These are phyloP conservation scores for Spisula solida DNA, from an alignment of 2,888 invertebrate species.

Conservation along the genomic window DNA sequence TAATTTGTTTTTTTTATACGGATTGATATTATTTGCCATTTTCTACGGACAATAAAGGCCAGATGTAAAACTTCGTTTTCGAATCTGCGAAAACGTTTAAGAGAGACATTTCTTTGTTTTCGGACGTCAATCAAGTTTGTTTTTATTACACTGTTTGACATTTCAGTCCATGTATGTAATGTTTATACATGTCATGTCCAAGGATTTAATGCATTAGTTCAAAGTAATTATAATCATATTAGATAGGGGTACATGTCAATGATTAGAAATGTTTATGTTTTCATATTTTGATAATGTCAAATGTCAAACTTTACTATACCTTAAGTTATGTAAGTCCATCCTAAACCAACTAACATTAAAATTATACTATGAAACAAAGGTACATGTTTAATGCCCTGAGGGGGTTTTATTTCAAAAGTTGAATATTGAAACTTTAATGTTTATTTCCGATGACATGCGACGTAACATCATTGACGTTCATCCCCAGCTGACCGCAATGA, in stretches of 20 bases:
- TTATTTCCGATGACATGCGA: too few species aligned
- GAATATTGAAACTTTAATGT: too few species aligned
- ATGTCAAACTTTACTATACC: background rate
- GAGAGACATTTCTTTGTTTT: background rate
- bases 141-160: background rate
- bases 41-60: background rate
- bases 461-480: too few species aligned
- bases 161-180: background rate
- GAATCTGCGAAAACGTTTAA: background rate
- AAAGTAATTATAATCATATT: background rate
- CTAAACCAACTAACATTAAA: background rate
- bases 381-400: background rate
- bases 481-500: too few species aligned
- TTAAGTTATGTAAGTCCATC: background rate
- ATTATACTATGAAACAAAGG: background rate
- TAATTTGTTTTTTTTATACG: background rate
- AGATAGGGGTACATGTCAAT: background rate
- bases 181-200: background rate
- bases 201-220: background rate
- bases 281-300: conserved; percentile 15
- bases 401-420: background rate
- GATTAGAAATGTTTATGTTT: background rate
- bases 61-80: background rate
- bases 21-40: background rate
- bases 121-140: background rate